These are phyloP conservation scores for Pontoporia blainvillei DNA, from an alignment of 2,113 vertebrate genomes.

Conservation along the genomic window DNA sequence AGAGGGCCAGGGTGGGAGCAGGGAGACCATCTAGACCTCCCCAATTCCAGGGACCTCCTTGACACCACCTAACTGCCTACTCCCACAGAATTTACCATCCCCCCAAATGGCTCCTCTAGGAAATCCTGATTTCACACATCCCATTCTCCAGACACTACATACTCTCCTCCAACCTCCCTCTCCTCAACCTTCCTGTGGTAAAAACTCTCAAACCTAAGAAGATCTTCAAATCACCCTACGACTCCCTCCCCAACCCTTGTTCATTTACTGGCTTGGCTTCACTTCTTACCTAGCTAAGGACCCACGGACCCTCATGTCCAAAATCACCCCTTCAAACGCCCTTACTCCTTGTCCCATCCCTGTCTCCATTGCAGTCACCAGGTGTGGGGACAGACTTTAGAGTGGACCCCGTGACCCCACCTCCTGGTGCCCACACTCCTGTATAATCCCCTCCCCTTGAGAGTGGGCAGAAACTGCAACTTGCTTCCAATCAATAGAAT, in stretches of 20 bases:
- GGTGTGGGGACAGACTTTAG: background rate
- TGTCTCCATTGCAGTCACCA: background rate
- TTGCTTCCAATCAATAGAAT: background rate
- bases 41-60: background rate
- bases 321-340: background rate
- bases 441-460: background rate
- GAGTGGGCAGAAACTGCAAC: background rate
- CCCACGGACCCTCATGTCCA: background rate
- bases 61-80: no score
- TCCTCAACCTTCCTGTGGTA: background rate
- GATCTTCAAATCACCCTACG: background rate
- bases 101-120: background rate
- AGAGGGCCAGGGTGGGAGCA: background rate
- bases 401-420: background rate
- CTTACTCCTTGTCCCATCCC: background rate
- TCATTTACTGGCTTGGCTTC: background rate
- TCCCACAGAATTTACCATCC: background rate
- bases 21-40: background rate
- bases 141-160: background rate
- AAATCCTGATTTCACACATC: background rate
- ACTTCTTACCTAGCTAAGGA: constrained; percentile 23
- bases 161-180: background rate
- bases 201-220: background rate
- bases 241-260: background rate
- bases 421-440: background rate